Base-by-base conservation (phyloP, 2,888 invertebrate species). In the Drosophila longiperda region DNA sequence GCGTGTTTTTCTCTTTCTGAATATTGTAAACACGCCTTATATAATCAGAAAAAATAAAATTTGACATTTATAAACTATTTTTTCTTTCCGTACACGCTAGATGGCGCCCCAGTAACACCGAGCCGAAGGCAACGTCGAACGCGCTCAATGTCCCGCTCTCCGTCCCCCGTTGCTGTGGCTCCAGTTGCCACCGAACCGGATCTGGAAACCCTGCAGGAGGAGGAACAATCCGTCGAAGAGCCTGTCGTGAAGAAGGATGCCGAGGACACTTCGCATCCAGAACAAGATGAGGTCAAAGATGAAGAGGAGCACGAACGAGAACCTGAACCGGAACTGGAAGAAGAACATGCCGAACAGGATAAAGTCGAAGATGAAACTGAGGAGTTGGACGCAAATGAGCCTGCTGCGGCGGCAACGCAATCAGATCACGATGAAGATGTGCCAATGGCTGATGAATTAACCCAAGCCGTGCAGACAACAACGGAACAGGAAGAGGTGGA, bases 121-220 rank as follows among this genome's bases (percentile, higher is more conserved):
- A 89, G 91, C 26, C 89, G 92, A 45, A 87, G 91, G 48, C 91
- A 91, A 64, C 90, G 92, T 29, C 89, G 92, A 42, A 92, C 93
- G 3, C 90, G 92, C 26, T 92, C 93, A 8, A 92, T 91, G 91
- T 92, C 92, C 6, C 91, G 89, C 36, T 92, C 93, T 6, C 92
- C 92, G 1, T 92, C 92, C 33, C 92, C 92, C 20, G 89, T 92
- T 3, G 86, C 91, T 15, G 83, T 90, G 12, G 90, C 89, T 1
- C 86, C 91, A 5, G 89, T 90, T 49, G 82, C 80, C 6, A 59
- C 81, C 38, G 92, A 92, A 59, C 87, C 91, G 5, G 66, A 78
- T 1, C 75, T 92, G 32, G 92, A 92, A 54, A 85, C 92, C 0
- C 60, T 93, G 34, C 65, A 72, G 11, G 91, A 92, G 64, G 91